Evolutionary conservation across 2,797 vertebrate genomes (phyloP), one percentile per base, ranked within the genome.

Genomic region (Sphenodon punctatus): DNA sequence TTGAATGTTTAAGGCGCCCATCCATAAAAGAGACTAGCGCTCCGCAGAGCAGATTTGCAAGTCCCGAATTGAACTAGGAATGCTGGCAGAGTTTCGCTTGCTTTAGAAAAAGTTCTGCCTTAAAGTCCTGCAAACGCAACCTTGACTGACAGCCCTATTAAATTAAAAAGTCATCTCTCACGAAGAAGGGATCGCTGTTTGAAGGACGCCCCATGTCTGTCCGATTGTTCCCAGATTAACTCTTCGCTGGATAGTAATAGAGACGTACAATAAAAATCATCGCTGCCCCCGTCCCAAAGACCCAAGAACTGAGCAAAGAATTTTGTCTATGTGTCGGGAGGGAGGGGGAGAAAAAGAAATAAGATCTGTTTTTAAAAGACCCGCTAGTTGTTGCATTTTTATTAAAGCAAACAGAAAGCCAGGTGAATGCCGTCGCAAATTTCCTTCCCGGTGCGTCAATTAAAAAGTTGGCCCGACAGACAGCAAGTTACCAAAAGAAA

Each of bases 1-100:
- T n/a, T n/a, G n/a, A n/a, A n/a, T n/a, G n/a, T n/a, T n/a, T n/a
- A n/a, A n/a, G n/a, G n/a, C n/a, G n/a, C n/a, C n/a, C 1, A 1
- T 4, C 15, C 12, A 7, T 8, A 7, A 2, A 0, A 48, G 39
- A 30, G 14, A 45, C 48, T n/a, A n/a, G n/a, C n/a, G n/a, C n/a
- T n/a, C n/a, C n/a, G n/a, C n/a, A n/a, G n/a, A n/a, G n/a, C n/a
- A n/a, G n/a, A n/a, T n/a, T 2, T 46, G 3, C n/a, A 41, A 41
- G 42, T 12, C 43, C 12, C 32, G 22, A 25, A 45, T 49, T 51
- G 8, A 2, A 10, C 43, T 51, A 11, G 15, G 10, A 58, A 17
- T 14, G 23, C 58, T n/a, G n/a, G n/a, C n/a, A 3, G 7, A 15
- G 46, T n/a, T 67, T 38, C 45, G 65, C 32, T 2, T 25, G 17